These are phyloP conservation scores for Drosophila melanogaster DNA, from an alignment of 1,140 invertebrate genomes.

Conservation along the genomic window DNA sequence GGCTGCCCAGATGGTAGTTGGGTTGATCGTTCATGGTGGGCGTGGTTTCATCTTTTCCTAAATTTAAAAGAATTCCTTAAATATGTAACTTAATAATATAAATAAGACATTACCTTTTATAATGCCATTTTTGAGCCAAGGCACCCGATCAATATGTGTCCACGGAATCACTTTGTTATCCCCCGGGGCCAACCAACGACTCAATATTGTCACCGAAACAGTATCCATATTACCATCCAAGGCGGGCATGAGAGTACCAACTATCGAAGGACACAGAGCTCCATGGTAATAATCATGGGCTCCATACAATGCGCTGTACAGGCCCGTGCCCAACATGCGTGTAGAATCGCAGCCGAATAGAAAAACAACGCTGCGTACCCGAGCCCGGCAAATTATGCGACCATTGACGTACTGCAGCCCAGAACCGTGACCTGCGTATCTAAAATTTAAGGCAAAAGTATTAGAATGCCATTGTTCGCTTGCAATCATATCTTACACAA, in stretches of 20 bases:
- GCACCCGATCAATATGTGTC: conserved; percentile 60
- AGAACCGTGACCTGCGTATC: conserved; percentile 81
- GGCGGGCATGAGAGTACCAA: conserved; percentile 77
- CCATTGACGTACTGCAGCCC: conserved; percentile 75
- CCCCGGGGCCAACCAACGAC: conserved; percentile 65
- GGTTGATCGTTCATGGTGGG: conserved; percentile 19
- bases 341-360: conserved; percentile 82
- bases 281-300: conserved; percentile 81
- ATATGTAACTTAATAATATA: neutral
- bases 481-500: conserved; percentile 58
- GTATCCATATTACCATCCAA: conserved; percentile 75
- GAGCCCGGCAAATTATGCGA: conserved; percentile 57
- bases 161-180: conserved; percentile 58
- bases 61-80: neutral
- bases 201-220: conserved; percentile 63
- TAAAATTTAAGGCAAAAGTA: conserved; percentile 1
- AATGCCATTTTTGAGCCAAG: conserved; percentile 65
- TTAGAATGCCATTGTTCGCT: too few relatives aligned
- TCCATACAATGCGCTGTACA: conserved; percentile 74
- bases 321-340: conserved; percentile 63
- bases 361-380: conserved; percentile 71
- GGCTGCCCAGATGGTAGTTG: conserved; percentile 66
- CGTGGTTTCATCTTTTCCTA: conserved; percentile 1
- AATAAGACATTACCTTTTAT: conserved; percentile 51
- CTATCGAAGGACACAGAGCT: conserved; percentile 71